Percentiles rank a stretch among this genome's conserved stretches.
Conservation (phyloP, 1,140 invertebrate genomes). For the Trichoplusia ni region DNA sequence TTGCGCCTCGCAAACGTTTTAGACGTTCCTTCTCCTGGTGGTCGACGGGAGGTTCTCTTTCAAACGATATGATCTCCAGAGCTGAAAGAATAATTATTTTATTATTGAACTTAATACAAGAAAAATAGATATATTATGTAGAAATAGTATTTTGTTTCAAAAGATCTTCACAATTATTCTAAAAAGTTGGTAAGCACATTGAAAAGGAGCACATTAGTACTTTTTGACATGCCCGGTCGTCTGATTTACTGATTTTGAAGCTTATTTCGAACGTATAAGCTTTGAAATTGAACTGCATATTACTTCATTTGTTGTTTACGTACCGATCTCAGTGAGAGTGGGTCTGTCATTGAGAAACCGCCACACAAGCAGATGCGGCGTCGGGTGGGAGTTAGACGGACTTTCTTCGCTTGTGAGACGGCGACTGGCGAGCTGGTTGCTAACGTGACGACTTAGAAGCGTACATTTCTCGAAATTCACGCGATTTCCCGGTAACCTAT, state of each 20-base stretch:
- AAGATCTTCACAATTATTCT: no score
- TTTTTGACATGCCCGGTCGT: no score
- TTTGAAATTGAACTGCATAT: no score
- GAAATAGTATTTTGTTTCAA: no score
- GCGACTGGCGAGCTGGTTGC: conserved; percentile 64
- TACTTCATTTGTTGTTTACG: no score
- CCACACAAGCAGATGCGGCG: conserved; percentile 61
- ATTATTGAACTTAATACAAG: no score
- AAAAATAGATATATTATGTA: no score
- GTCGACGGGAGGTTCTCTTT: conserved; percentile 75
- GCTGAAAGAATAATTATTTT: conserved; percentile 67
- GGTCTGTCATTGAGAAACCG: conserved; percentile 66
- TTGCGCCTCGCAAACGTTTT: conserved; percentile 68
- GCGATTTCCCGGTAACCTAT: conserved; percentile 68
- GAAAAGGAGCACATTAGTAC: no score
- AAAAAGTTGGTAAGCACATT: no score
- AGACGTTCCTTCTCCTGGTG: conserved; percentile 75
- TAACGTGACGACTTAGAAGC: conserved; percentile 67
- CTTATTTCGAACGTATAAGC: no score
- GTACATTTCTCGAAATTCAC: conserved; percentile 77
- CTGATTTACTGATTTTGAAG: no score
- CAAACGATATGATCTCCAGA: conserved; percentile 73
- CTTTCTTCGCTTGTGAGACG: conserved; percentile 55
- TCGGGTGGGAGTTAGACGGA: conserved; percentile 43
- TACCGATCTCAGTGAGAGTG: conserved; percentile 69